Percentiles rank a stretch among this genome's conserved stretches.
These are phyloP conservation scores for Punctoribates punctum DNA, from an alignment of 2,888 invertebrate species.

Conservation along the genomic window DNA sequence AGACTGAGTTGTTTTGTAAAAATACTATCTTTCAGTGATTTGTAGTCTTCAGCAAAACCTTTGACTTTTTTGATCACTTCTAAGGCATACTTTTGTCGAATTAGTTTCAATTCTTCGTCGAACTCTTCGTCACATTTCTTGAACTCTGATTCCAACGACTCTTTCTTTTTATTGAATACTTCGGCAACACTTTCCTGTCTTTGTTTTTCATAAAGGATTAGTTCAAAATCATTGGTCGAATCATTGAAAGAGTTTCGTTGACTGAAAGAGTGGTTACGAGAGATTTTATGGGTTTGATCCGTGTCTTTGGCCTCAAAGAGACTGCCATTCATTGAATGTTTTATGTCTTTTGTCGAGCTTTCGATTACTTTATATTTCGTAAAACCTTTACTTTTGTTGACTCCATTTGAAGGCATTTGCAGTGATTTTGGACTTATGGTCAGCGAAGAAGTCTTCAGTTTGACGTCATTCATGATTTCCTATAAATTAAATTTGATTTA, in stretches of 20 bases:
- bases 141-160: constrained; percentile 35
- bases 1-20: neutral
- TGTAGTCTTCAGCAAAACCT: constrained; percentile 6
- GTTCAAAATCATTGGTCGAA: neutral
- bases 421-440: constrained; percentile 13
- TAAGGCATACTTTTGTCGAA: constrained; percentile 43
- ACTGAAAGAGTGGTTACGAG: neutral
- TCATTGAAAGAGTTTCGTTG: neutral
- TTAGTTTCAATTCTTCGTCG: constrained; percentile 43
- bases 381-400: neutral
- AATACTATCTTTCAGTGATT: constrained; percentile 7
- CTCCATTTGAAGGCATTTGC: neutral
- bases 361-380: constrained; percentile 14
- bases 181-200: neutral
- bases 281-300: neutral
- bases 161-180: neutral
- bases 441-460: constrained; percentile 22
- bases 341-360: neutral
- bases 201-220: constrained; percentile 38
- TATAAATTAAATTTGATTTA: neutral
- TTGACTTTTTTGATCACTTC: constrained; percentile 40
- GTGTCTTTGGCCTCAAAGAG: neutral
- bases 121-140: constrained; percentile 42
- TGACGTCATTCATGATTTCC: constrained; percentile 38
- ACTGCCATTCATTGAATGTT: neutral